Base-by-base conservation (phyloP, 1,140 invertebrate species). In the Pseudomyrmex cubaensis region DNA sequence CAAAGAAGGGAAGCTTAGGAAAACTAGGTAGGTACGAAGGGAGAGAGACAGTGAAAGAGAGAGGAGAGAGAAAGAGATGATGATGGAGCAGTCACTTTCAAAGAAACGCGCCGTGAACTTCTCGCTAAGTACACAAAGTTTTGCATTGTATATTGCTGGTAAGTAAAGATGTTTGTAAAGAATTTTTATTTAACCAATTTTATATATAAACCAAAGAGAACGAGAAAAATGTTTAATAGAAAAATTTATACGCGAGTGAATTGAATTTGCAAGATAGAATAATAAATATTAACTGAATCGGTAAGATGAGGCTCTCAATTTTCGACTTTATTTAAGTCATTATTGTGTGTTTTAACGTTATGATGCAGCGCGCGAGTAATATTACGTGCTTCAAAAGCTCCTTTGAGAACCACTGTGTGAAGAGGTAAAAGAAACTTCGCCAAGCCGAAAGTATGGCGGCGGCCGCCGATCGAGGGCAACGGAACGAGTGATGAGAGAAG, bases 21-120 rank as follows among this genome's bases (percentile, higher is more conserved):
- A 70, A 78, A 48, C 20, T 69, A 59, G 35, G 17, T 25, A 44
- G 9, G 35, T 35, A 7, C 35, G 8, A 13, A n/a, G 63, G 67
- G 75, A 20, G 46, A 22, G 25, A 44, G 25, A n/a, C n/a, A n/a
- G n/a, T n/a, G n/a, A 20, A 20, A 20, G 20, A 20, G 20, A 20
- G 20, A 20, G 4, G 35, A 35, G 35, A 35, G 35, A 35, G 35
- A 35, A 1, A 35, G 35, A 35, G 20, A 75, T 4, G 48, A 80
- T 44, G 54, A 80, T 69, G 64, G 15, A 46, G 76, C 54, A 50
- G 54, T 72, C 13, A 80, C 50, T 57, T 54, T 80, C 44, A 70
- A 69, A 78, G 64, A 25, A 44, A n/a, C 62, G 5, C 8, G 2
- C 35, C 3, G 35, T 35, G 35, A 35, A 35, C 35, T 35, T 35